Base-by-base conservation (phyloP, 37 sponge, comb jelly and placozoan genomes). In the Ephydatia muelleri region DNA sequence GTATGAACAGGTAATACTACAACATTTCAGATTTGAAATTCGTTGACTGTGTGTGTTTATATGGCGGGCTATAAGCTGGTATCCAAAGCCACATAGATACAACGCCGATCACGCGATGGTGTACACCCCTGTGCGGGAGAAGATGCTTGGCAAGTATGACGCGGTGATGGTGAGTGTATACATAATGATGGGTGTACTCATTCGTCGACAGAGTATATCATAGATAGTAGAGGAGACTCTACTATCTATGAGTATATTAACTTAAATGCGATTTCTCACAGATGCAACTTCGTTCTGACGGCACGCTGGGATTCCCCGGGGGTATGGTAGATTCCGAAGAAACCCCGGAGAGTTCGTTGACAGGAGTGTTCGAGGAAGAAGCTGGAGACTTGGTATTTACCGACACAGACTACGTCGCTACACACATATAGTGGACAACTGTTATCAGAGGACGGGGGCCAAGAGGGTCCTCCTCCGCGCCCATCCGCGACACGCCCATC, bases 251-350 rank as follows among this genome's bases (percentile, higher is more conserved):
- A n/a, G n/a, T n/a, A n/a, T n/a, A n/a, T n/a, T n/a, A n/a, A n/a
- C n/a, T n/a, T n/a, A n/a, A n/a, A n/a, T n/a, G n/a, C n/a, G n/a
- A n/a, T n/a, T n/a, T n/a, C n/a, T 40, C 23, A 35, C 77, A 90
- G 94, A 89, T 96, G 90, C 97, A 96, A 82, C 38, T 96, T 47
- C 68, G 94, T 22, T 96, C 93, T 91, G 97, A 96, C 66, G 97
- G 97, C 29, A 96, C 87, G 22, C 77, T 96, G 29, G 97, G 97
- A 1, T 96, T 96, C 70, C 82, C 90, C 25, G 97, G 97, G 1
- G 97, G 94, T 26, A 49, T 96, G 38, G 90, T 89, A 30, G 97
- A 93, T 38, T 69, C 33, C 21, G 91, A 88, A 13, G 97, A 96
- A 76, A 87, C 88, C 16, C 94, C 91, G 29, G 85, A 86, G 68